These are phyloP conservation scores for Leptogaster cylindrica DNA, from an alignment of 2,888 invertebrate genomes.

Conservation along the genomic window DNA sequence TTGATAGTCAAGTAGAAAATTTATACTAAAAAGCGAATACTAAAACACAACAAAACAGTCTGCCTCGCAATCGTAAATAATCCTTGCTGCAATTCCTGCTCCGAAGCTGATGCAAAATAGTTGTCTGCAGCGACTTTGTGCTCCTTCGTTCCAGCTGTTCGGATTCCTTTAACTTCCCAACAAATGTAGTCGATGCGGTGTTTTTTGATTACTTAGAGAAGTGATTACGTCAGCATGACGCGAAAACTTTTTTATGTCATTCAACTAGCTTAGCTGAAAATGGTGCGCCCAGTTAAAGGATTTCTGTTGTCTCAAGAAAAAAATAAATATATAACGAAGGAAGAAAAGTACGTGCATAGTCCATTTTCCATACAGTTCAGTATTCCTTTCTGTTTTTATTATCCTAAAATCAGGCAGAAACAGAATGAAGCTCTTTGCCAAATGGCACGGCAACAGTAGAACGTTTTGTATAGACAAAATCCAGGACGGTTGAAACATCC, in stretches of 20 bases:
- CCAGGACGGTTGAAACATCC: constrained; percentile 5
- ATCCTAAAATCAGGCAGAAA: constrained; percentile 37
- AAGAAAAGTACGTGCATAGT: constrained; percentile 20
- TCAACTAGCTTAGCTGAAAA: constrained; percentile 29
- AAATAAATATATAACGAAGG: neutral
- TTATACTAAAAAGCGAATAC: too few relatives aligned
- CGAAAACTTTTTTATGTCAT: constrained; percentile 13
- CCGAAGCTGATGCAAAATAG: too few relatives aligned
- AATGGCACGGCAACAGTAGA: constrained; percentile 39
- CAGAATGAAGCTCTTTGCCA: constrained; percentile 39
- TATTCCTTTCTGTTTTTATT: constrained; percentile 20
- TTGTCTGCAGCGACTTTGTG: too few relatives aligned
- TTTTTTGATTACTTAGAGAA: constrained; percentile 19
- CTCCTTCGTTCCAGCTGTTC: too few relatives aligned
- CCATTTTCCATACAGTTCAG: constrained; percentile 11
- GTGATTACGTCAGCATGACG: constrained; percentile 23
- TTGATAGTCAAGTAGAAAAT: too few relatives aligned
- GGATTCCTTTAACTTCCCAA: neutral
- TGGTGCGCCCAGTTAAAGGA: neutral
- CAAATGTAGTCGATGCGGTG: neutral
- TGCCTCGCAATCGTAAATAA: too few relatives aligned
- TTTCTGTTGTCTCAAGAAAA: neutral
- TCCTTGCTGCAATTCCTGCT: too few relatives aligned
- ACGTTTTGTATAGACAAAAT: constrained; percentile 28
- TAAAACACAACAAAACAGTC: too few relatives aligned